phyloP scores from a whole-genome alignment of 2,888 invertebrate species.

The Ernsta delagoae region DNA sequence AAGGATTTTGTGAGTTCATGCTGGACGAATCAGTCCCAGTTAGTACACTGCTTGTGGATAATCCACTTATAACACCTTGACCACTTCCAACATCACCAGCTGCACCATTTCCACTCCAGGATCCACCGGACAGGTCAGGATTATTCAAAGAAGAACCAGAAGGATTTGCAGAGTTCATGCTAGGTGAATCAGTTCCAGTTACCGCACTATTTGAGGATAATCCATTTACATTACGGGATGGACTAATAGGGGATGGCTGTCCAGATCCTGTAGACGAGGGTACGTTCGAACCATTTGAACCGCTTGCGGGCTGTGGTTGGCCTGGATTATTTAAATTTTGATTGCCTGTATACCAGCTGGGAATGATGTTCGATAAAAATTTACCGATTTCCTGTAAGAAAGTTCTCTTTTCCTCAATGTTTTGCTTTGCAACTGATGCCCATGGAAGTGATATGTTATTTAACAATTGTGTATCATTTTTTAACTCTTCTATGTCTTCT shows the following conservation, averaged over 20 bases:
- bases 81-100: background rate
- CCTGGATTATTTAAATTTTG: conserved; percentile 37
- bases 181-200: background rate
- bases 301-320: background rate
- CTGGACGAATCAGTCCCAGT: background rate
- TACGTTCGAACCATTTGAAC: background rate
- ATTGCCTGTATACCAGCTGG: conserved; percentile 60
- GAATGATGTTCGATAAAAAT: conserved; percentile 63
- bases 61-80: background rate
- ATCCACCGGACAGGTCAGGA: background rate
- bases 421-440: conserved; percentile 57
- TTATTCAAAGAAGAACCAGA: background rate
- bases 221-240: background rate
- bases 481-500: conserved; percentile 64
- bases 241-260: background rate
- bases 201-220: background rate
- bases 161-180: background rate
- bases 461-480: conserved; percentile 65
- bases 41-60: background rate
- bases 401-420: conserved; percentile 62
- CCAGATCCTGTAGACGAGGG: background rate
- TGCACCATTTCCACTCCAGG: background rate
- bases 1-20: background rate
- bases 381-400: conserved; percentile 63
- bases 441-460: conserved; percentile 61